phyloP scores from a whole-genome alignment of 1,140 invertebrate genomes.

The Kradibia gibbosae region DNA sequence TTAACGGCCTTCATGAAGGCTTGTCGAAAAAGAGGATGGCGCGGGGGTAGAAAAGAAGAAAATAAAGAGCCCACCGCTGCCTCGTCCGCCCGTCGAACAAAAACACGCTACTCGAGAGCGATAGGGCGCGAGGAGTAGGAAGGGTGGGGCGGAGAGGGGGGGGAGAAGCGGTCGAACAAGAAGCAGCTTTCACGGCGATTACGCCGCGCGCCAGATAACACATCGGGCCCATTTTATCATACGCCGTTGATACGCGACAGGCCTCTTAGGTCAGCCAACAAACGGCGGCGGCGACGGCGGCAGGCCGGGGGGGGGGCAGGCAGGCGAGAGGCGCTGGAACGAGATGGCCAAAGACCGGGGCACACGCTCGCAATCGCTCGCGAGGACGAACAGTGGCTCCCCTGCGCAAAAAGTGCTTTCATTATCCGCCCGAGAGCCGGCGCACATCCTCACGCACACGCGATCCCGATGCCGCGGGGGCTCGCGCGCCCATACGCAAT shows the following conservation, averaged over 20 bases:
- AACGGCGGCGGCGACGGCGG: not conserved
- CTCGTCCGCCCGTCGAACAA: not conserved
- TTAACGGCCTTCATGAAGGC: not conserved
- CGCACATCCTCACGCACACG: constrained; percentile 37
- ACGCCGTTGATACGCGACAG: not conserved
- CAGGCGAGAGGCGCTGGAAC: not conserved
- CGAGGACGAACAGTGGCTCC: not conserved
- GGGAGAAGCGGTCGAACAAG: too few relatives aligned
- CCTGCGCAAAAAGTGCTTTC: constrained; percentile 30
- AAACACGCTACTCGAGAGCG: not conserved
- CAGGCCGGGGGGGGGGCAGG: constrained; percentile 1
- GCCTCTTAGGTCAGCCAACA: too few relatives aligned
- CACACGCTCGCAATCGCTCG: not conserved
- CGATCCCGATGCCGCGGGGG: too few relatives aligned
- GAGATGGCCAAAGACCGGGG: too few relatives aligned
- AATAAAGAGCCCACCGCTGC: constrained; percentile 1
- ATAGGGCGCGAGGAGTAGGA: too few relatives aligned
- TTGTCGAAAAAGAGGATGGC: not conserved
- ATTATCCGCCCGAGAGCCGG: constrained; percentile 39
- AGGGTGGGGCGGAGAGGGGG: too few relatives aligned
- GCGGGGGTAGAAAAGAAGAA: not conserved
- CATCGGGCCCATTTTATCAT: not conserved
- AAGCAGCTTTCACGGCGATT: not conserved
- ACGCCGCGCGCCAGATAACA: not conserved
- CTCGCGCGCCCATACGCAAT: constrained; percentile 42